These are phyloP conservation scores for Cochlearius cochlearius DNA, from an alignment of 2,113 vertebrate species.

Conservation along the genomic window DNA sequence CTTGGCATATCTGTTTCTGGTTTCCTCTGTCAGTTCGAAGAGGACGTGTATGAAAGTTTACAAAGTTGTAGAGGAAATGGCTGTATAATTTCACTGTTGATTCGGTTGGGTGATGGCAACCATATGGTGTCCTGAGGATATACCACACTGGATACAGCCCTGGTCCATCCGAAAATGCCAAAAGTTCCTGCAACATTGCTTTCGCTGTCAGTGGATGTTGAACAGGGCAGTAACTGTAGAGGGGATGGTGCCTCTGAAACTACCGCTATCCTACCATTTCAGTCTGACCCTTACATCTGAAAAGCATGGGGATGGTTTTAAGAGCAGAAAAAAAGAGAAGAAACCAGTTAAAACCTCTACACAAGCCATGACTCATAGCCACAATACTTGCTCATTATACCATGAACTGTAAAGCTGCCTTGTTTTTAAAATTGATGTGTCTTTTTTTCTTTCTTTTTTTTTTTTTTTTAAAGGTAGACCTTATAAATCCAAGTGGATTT, in stretches of 20 bases:
- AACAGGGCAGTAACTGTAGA: background rate
- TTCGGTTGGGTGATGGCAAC: background rate
- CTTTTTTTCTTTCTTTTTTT: background rate
- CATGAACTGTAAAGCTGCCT: background rate
- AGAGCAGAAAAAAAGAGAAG: background rate
- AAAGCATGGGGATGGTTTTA: background rate
- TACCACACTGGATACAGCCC: background rate
- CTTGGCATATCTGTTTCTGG: background rate
- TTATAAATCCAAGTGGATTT: background rate
- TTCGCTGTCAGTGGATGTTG: fast-evolving
- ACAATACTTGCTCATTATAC: background rate
- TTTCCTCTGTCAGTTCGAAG: background rate
- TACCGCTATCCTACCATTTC: background rate
- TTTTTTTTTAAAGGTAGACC: background rate
- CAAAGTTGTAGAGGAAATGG: slow-evolving; percentile 35
- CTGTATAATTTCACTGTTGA: slow-evolving; percentile 16
- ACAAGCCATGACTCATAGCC: background rate
- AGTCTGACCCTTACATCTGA: background rate
- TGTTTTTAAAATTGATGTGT: background rate
- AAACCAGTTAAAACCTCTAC: background rate
- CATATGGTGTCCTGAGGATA: background rate
- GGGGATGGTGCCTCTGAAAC: background rate
- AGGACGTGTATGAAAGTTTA: background rate
- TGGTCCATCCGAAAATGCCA: background rate
- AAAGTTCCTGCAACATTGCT: background rate